A percentile compares a stretch with the other conserved stretches of the same genome.
Evolutionary conservation across 2,113 vertebrate genomes (phyloP).

Genomic region (Myotis yumanensis): DNA sequence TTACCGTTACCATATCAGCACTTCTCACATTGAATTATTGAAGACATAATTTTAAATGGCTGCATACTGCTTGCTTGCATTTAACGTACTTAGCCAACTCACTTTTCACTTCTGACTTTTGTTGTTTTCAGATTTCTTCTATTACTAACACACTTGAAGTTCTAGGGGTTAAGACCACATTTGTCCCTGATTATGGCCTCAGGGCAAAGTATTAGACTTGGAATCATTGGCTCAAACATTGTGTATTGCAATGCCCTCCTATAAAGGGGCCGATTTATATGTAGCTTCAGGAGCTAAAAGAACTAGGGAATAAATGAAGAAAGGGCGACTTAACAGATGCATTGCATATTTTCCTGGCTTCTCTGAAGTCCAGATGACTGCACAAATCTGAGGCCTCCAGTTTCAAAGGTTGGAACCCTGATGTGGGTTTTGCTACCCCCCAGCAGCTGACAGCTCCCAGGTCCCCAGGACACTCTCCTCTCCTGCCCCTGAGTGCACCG

Average conservation of each 20-base stretch:
- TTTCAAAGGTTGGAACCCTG: background rate
- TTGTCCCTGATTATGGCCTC: background rate
- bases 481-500: background rate
- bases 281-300: background rate
- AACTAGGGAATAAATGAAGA: background rate
- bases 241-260: background rate
- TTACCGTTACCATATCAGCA: background rate
- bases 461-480: background rate
- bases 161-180: background rate
- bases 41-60: background rate
- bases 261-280: background rate
- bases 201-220: background rate
- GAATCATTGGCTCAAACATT: background rate
- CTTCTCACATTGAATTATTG: slow-evolving; percentile 30
- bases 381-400: background rate
- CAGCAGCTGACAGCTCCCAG: background rate
- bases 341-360: background rate
- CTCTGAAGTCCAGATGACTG: background rate
- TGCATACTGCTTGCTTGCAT: background rate
- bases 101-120: slow-evolving; percentile 17
- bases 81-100: background rate
- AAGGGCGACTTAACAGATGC: background rate
- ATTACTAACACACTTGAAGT: background rate
- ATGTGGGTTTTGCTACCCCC: background rate
- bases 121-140: slow-evolving; percentile 15